phyloP scores from a whole-genome alignment of 2,797 vertebrate genomes.

The Acanthornis magna region DNA sequence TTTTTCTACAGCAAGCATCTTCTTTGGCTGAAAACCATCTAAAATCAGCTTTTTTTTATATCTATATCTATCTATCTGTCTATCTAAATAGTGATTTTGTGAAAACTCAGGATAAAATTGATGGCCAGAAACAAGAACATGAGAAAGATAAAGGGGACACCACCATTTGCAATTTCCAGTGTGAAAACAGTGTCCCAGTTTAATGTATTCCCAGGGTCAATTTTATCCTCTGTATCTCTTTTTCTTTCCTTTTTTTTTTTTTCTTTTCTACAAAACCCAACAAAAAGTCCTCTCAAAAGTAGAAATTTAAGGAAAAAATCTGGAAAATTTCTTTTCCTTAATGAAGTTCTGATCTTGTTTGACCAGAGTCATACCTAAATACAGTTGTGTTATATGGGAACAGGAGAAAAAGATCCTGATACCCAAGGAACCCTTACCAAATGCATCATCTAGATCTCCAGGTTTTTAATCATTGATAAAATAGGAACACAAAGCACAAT shows the following conservation, averaged over 20 bases:
- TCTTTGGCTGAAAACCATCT: not conserved
- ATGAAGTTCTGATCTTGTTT: not conserved
- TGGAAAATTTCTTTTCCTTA: not conserved
- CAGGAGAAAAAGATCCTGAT: not conserved
- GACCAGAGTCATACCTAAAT: not conserved
- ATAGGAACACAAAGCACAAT: not conserved
- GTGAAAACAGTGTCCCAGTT: not conserved
- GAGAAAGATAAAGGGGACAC: not conserved
- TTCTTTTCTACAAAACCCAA: rapidly evolving
- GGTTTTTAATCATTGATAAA: not conserved
- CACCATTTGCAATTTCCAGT: not conserved
- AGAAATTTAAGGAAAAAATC: not conserved
- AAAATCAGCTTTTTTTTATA: not conserved
- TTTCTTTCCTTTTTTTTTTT: not conserved
- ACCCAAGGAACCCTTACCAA: not conserved
- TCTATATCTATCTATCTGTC: not conserved
- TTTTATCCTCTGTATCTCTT: not conserved
- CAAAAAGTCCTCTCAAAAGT: not conserved
- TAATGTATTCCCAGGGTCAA: not conserved
- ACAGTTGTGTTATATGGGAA: not conserved
- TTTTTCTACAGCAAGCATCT: not conserved
- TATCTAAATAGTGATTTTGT: not conserved
- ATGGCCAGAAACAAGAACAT: not conserved
- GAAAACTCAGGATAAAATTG: not conserved
- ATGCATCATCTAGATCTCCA: not conserved